Base-by-base conservation (phyloP, 2,888 invertebrate genomes). In the Mactromeris polynyma region DNA sequence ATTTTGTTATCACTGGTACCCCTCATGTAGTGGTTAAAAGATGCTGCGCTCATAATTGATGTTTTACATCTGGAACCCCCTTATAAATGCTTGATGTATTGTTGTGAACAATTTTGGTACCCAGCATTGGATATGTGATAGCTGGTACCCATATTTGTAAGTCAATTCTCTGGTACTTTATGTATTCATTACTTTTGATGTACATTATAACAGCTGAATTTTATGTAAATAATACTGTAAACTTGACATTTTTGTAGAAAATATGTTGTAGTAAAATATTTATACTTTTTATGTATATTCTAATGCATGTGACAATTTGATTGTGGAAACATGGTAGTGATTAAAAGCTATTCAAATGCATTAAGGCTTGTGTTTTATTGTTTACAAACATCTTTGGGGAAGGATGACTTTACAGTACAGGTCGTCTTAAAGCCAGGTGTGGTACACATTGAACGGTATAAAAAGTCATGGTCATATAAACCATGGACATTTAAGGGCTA, bases 301-400 rank as follows among this genome's bases (percentile, higher is more conserved):
- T 73, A 73, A 40, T 83, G 83, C 83, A 83, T 83, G 83, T 83
- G 83, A 83, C 73, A 46, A 83, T 73, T 83, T 83, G 83, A 83
- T 83, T 83, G 83, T 83, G 83, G 64, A 83, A 73, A 73, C 42
- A 83, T 73, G 83, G 83, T 83, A 83, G 83, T 83, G 73, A 83
- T 64, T 40, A 83, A 83, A 83, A 38, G 83, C 83, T 83, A 83
- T 83, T 83, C 69, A 80, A 83, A 83, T 73, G 19, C 73, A 73
- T 26, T 9, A 33, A 73, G 73, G 17, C 73, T 73, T 31, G 26
- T 64, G 26, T 64, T 64, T 9, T 64, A 9, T 64, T 64, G n/a
- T 64, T 26, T 64, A 51, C 4, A 9, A 6, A 9, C 19, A 17
- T 17, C 19, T 51, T 14, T 51, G 2, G 51, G 11, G 11, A 17